Evolutionary conservation across 2,888 invertebrate genomes (phyloP).

Genomic region (Eupithecia subfuscata): DNA sequence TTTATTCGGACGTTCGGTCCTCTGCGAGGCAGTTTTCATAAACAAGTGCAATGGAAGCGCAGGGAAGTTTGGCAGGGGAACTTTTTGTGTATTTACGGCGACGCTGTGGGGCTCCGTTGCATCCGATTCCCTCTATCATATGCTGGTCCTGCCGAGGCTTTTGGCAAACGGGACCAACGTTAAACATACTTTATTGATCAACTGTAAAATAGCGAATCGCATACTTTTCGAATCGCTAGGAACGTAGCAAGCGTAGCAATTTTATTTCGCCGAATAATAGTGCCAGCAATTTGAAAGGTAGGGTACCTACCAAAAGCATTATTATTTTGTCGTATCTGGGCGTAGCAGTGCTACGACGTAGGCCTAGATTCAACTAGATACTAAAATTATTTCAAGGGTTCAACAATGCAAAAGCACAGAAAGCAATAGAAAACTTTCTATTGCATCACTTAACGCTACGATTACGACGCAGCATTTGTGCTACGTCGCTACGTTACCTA

Average conservation of each 20-base stretch:
- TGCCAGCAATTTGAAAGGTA: background rate
- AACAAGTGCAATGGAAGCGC: slow-evolving; percentile 70
- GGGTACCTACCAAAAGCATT: background rate
- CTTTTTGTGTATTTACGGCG: slow-evolving; percentile 76
- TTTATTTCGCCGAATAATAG: slow-evolving; percentile 1
- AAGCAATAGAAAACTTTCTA: background rate
- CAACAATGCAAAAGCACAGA: background rate
- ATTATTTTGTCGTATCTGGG: background rate
- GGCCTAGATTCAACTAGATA: background rate
- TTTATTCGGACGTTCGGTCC: slow-evolving; percentile 60
- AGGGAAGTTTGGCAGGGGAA: slow-evolving; percentile 69
- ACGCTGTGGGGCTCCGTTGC: slow-evolving; percentile 55
- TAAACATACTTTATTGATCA: slow-evolving; percentile 50
- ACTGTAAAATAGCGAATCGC: slow-evolving; percentile 27
- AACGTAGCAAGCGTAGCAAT: background rate
- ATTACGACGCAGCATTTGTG: background rate
- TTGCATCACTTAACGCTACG: background rate
- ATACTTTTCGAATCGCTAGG: slow-evolving; percentile 11
- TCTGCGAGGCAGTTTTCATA: slow-evolving; percentile 69
- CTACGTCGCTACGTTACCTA: background rate
- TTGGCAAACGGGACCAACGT: slow-evolving; percentile 65
- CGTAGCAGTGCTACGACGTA: slow-evolving; percentile 23
- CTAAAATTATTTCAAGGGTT: background rate
- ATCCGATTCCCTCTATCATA: slow-evolving; percentile 60
- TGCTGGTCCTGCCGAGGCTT: slow-evolving; percentile 47